Conservation (phyloP, 2,888 invertebrate genomes). For the Ferrisia virgata region DNA sequence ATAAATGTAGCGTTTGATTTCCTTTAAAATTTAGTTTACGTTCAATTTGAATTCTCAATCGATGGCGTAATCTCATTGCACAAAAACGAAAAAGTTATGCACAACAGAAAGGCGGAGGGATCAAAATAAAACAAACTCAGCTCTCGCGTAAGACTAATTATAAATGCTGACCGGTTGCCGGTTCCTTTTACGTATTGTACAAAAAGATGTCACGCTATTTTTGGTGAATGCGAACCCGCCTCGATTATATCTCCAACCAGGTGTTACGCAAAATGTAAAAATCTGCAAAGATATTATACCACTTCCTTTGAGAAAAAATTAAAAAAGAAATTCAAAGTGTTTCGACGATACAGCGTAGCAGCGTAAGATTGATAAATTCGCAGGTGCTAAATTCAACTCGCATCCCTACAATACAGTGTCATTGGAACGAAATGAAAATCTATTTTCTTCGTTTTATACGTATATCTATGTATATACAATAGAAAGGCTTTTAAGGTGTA, state of each 20-base stretch:
- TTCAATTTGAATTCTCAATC: too few relatives aligned
- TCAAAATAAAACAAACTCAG: not conserved
- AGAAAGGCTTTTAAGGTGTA: constrained; percentile 15
- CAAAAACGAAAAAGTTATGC: too few relatives aligned
- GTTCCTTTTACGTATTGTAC: not conserved
- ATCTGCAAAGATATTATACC: not conserved
- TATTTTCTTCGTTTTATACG: constrained; percentile 8
- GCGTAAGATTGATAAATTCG: not conserved
- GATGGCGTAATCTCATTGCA: too few relatives aligned
- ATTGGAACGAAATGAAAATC: constrained; percentile 22
- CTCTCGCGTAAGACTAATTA: not conserved
- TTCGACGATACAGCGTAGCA: not conserved
- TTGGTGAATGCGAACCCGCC: not conserved
- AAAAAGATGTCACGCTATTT: not conserved
- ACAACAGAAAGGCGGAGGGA: too few relatives aligned
- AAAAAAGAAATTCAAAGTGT: constrained; percentile 17
- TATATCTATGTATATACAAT: too few relatives aligned
- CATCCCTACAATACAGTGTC: not conserved
- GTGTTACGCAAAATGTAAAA: constrained; percentile 26
- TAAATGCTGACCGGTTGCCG: not conserved
- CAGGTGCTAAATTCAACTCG: constrained; percentile 8
- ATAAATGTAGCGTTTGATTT: too few relatives aligned
- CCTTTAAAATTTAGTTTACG: too few relatives aligned
- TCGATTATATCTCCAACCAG: not conserved
- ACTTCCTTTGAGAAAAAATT: constrained; percentile 15